phyloP scores from a whole-genome alignment of 2,113 vertebrate species.

The Heterocephalus glaber region DNA sequence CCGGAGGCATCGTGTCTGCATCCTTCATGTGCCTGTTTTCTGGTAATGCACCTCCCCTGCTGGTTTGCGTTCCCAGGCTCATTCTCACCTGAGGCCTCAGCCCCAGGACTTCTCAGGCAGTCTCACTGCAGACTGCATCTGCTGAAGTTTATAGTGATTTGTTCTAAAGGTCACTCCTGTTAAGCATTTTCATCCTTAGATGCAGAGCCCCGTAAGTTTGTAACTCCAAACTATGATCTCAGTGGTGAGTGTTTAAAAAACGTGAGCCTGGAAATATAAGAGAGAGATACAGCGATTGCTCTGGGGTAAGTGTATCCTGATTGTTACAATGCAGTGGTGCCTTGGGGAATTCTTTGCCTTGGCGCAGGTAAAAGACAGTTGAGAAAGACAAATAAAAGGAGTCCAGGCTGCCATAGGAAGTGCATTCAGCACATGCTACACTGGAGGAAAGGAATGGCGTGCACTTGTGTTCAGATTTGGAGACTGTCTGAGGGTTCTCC shows the following conservation, averaged over 20 bases:
- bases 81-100: neutral
- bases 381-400: neutral
- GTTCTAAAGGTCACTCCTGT: slow-evolving; percentile 81
- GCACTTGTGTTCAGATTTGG: neutral
- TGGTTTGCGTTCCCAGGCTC: neutral
- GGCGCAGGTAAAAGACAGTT: neutral
- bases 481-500: neutral
- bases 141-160: slow-evolving; percentile 80
- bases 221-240: slow-evolving; percentile 17
- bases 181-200: slow-evolving; percentile 69
- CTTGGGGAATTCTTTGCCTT: neutral
- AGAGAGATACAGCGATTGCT: neutral
- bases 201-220: slow-evolving; percentile 72
- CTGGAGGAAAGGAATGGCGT: neutral
- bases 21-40: neutral
- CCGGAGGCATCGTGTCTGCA: neutral
- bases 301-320: neutral
- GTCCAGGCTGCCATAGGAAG: neutral
- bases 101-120: slow-evolving; percentile 29
- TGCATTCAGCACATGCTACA: neutral
- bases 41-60: neutral
- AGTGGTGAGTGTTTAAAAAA: neutral
- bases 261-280: neutral
- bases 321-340: neutral
- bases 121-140: slow-evolving; percentile 61